phyloP scores from a whole-genome alignment of 2,113 vertebrate genomes.

The Bothrops jararaca region DNA sequence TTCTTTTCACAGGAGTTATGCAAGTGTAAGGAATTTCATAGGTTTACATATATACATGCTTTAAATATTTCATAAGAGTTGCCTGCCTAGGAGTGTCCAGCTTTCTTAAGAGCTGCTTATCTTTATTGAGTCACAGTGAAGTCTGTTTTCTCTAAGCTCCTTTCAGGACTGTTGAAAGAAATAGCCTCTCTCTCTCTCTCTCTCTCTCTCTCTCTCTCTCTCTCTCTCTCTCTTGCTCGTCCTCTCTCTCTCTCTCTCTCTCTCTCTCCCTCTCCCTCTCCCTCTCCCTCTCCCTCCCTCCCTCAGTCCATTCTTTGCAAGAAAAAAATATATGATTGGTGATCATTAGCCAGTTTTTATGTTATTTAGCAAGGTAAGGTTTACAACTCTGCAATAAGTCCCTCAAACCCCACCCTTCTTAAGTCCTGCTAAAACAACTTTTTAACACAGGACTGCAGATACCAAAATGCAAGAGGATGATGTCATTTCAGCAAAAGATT shows the following conservation, averaged over 20 bases:
- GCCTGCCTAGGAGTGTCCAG: conserved; percentile 12
- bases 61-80: conserved; percentile 15
- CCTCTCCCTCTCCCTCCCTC: background rate
- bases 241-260: too few relatives aligned
- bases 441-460: conserved; percentile 39
- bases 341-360: conserved; percentile 78
- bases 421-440: conserved; percentile 37
- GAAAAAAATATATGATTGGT: conserved; percentile 59
- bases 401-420: conserved; percentile 7
- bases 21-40: background rate
- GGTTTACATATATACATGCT: background rate
- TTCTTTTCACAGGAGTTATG: background rate
- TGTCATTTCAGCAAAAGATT: background rate
- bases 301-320: conserved; percentile 47
- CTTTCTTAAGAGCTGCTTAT: conserved; percentile 26
- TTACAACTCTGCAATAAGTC: conserved; percentile 64
- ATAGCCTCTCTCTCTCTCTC: background rate
- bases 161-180: conserved; percentile 49
- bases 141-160: conserved; percentile 53
- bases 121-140: conserved; percentile 39
- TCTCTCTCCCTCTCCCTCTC: background rate
- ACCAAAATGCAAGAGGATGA: conserved; percentile 33
- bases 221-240: too few relatives aligned
- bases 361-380: conserved; percentile 75
- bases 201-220: background rate